phyloP scores from a whole-genome alignment of 2,888 invertebrate species.

The Amitus sp. region DNA sequence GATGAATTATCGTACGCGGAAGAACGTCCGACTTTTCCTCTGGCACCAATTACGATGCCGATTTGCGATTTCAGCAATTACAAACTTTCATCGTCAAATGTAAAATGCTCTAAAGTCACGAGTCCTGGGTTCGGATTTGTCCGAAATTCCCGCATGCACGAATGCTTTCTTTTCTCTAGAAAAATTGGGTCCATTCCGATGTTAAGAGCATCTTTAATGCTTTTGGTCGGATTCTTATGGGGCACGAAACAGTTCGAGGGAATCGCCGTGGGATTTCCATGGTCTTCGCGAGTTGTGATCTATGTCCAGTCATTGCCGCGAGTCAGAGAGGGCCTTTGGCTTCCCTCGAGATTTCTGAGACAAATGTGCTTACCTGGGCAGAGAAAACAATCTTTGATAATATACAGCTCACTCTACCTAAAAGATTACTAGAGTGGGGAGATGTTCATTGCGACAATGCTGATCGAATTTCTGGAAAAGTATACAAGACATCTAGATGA shows the following conservation, averaged over 20 bases:
- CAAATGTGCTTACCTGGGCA: conserved; percentile 66
- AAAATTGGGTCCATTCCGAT: background rate
- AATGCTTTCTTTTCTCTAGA: background rate
- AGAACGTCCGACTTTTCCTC: conserved; percentile 44
- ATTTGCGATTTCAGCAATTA: conserved; percentile 35
- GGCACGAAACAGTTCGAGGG: too few species aligned
- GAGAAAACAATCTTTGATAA: conserved; percentile 66
- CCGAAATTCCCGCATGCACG: too few species aligned
- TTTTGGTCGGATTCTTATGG: conserved; percentile 17
- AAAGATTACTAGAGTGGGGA: conserved; percentile 36
- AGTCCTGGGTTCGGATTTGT: too few species aligned
- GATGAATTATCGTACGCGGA: conserved; percentile 63
- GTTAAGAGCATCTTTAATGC: background rate
- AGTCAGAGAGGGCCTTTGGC: conserved; percentile 47
- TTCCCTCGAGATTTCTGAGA: conserved; percentile 59
- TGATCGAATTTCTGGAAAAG: conserved; percentile 37
- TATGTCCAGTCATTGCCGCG: conserved; percentile 60
- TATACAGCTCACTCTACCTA: conserved; percentile 56
- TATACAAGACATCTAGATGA: too few species aligned
- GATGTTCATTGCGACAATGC: conserved; percentile 29
- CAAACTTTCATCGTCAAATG: conserved; percentile 26
- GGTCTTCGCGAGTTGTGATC: conserved; percentile 62
- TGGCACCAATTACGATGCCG: conserved; percentile 43
- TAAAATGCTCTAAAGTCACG: conserved; percentile 28
- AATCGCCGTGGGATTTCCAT: conserved; percentile 56